Base-by-base conservation (phyloP, 1,140 invertebrate species). In the Pseudomyrmex pallidus region DNA sequence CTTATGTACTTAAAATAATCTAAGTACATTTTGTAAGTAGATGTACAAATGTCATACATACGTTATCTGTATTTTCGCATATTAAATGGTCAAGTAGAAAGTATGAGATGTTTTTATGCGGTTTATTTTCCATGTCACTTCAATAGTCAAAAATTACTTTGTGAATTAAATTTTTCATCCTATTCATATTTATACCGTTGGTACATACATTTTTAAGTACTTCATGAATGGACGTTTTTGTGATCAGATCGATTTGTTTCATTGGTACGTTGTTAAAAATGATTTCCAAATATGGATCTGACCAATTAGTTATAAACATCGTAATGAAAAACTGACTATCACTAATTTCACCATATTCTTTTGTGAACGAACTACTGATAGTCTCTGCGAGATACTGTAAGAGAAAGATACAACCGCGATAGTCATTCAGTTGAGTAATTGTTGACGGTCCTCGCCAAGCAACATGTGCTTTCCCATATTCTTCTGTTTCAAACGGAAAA, bases 401-500 rank as follows among this genome's bases (percentile, higher is more conserved):
- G 5, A 98, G 92, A n/a, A 98, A 93, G 17, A 95, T 95, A 82
- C 96, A 95, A 2, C 96, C 96, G 20, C 95, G 95, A 59, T 97
- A 92, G 68, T 93, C 95, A 89, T 95, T 95, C 84, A 95, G 93
- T 84, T 95, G 95, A 46, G 72, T 92, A 1, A 96, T 95, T 17
- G 95, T 94, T n/a, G 95, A 95, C 1, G 98, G 97, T n/a, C 98
- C 98, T 85, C 97, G 94, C 97, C 97, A 99, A 0, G 96, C 97
- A 83, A 97, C 95, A 82, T 95, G 94, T 25, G 98, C 97, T 87
- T 98, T 94, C 25, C 98, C 98, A 94, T 97, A 97, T 82, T 96
- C 96, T 92, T 98, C 98, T 74, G 97, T 97, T 92, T 98, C 98
- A 62, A 96, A 96, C 0, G 98, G 97, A 95, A 98, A 99, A 77